A percentile compares a stretch with the other conserved stretches of the same genome.
phyloP scores from a whole-genome alignment of 2,113 vertebrate genomes.

The Aix galericulata region DNA sequence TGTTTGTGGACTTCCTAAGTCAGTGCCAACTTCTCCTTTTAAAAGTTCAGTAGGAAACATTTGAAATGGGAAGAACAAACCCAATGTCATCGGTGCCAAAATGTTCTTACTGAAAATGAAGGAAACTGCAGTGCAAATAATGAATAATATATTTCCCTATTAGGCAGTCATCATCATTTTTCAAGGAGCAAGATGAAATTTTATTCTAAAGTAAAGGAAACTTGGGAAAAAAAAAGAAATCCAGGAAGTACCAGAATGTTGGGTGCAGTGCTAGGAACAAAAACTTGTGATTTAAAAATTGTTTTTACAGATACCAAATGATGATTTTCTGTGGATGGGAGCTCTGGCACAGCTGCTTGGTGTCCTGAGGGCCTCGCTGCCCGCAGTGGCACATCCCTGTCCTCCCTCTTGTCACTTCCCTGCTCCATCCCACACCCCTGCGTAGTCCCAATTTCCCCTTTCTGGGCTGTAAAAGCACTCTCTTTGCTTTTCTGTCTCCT shows the following conservation, averaged over 20 bases:
- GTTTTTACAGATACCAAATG: neutral
- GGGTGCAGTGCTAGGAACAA: neutral
- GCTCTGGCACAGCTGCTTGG: neutral
- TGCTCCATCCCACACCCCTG: neutral
- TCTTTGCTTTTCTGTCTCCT: neutral
- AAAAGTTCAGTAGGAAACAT: constrained; percentile 42
- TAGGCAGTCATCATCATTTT: neutral
- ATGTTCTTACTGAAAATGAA: neutral
- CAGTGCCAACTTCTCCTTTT: constrained; percentile 30
- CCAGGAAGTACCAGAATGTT: neutral
- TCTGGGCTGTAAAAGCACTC: neutral
- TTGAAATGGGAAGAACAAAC: constrained; percentile 47
- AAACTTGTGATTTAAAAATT: accelerated
- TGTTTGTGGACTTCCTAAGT: constrained; percentile 37
- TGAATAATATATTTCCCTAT: neutral
- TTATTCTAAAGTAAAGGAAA: neutral
- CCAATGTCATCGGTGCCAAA: constrained; percentile 17
- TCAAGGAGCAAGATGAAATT: neutral
- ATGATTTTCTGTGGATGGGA: neutral
- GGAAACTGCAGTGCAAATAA: neutral
- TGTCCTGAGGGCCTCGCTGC: neutral
- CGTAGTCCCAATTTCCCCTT: neutral
- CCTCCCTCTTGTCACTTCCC: neutral
- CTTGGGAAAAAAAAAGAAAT: neutral
- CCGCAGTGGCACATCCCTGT: neutral